Conservation (phyloP, 2,113 vertebrate genomes). For the Procavia capensis region DNA sequence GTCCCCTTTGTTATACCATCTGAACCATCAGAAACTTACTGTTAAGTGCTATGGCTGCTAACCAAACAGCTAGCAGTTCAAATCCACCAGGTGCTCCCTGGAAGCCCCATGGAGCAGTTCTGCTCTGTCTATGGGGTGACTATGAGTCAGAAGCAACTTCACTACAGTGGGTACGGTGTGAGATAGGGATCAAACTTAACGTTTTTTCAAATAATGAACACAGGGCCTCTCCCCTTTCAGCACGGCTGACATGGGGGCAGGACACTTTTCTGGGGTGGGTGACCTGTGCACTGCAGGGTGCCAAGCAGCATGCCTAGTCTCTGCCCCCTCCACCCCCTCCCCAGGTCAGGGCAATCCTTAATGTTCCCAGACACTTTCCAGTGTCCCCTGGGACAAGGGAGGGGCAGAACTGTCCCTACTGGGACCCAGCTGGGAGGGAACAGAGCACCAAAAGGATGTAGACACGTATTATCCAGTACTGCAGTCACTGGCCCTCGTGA, state of each 20-base stretch:
- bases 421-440: neutral
- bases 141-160: too few relatives aligned
- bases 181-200: too few relatives aligned
- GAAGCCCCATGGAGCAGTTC: too few relatives aligned
- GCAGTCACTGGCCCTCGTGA: neutral
- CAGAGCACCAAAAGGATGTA: accelerated
- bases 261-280: too few relatives aligned
- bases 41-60: too few relatives aligned
- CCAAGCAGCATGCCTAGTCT: neutral
- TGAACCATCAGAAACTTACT: neutral
- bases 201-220: too few relatives aligned
- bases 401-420: neutral
- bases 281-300: neutral
- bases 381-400: neutral
- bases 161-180: too few relatives aligned
- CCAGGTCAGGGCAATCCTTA: neutral
- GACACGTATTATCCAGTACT: accelerated
- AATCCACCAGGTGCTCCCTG: too few relatives aligned
- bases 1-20: too few relatives aligned
- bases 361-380: neutral
- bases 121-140: too few relatives aligned
- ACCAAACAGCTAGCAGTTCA: too few relatives aligned
- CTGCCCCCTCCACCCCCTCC: neutral
- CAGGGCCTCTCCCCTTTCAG: neutral
- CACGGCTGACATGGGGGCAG: neutral